These are phyloP conservation scores for Petrocephalus sullivani DNA, from an alignment of 2,797 vertebrate genomes.

Conservation along the genomic window DNA sequence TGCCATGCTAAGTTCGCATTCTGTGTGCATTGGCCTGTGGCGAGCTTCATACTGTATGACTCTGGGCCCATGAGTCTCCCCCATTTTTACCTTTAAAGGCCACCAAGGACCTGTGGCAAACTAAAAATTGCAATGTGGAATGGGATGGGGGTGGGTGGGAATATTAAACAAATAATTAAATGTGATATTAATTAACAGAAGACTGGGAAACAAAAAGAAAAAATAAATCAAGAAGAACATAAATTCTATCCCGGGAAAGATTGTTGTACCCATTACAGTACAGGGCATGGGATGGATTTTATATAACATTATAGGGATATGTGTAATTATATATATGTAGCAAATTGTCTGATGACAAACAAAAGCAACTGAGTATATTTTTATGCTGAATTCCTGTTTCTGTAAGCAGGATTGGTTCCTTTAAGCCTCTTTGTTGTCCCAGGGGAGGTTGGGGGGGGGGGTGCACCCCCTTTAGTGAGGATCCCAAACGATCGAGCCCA, in stretches of 20 bases:
- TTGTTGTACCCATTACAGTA: neutral
- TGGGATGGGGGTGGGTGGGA: neutral
- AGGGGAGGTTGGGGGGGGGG: neutral
- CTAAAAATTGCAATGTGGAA: neutral
- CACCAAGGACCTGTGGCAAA: neutral
- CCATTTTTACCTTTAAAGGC: neutral
- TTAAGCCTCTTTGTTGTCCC: neutral
- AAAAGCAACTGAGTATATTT: neutral
- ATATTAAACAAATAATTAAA: neutral
- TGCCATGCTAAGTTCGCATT: neutral
- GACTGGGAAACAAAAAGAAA: neutral
- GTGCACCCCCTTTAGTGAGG: slow-evolving; percentile 2
- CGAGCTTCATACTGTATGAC: neutral
- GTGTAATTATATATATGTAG: neutral
- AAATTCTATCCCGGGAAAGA: neutral
- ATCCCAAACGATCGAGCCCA: slow-evolving; percentile 6
- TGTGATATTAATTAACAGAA: neutral
- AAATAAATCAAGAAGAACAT: neutral
- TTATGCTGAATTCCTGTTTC: neutral
- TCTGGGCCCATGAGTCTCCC: neutral
- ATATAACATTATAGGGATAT: neutral
- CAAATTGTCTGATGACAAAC: neutral
- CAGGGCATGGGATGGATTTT: neutral
- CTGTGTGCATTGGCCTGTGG: neutral
- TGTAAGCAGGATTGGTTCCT: neutral